Evolutionary conservation across 2,888 invertebrate species (phyloP).

Genomic region (Amitus sp.): DNA sequence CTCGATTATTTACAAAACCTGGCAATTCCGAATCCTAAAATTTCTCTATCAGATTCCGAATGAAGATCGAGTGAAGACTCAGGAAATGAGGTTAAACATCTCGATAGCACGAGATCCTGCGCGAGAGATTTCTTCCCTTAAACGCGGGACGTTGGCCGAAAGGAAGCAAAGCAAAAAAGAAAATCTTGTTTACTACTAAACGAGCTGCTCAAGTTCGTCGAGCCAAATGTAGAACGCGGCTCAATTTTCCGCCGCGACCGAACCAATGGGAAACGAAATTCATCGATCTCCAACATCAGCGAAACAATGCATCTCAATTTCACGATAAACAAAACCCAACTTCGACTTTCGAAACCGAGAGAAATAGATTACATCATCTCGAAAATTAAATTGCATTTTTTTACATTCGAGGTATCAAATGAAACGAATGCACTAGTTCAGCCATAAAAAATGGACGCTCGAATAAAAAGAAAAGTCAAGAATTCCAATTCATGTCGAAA

Average conservation of each 20-base stretch:
- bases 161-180: not conserved
- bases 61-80: not conserved
- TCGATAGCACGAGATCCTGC: not conserved
- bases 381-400: too few relatives aligned
- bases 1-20: too few relatives aligned
- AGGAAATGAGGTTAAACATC: not conserved
- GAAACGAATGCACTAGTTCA: too few relatives aligned
- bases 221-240: not conserved
- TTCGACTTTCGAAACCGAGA: too few relatives aligned
- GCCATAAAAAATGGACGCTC: too few relatives aligned
- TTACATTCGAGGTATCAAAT: too few relatives aligned
- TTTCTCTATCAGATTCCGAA: not conserved
- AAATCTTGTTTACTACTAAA: conserved; percentile 1
- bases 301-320: conserved; percentile 1
- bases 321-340: not conserved
- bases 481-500: too few relatives aligned
- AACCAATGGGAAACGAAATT: not conserved
- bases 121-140: not conserved
- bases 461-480: too few relatives aligned
- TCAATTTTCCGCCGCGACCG: not conserved
- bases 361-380: too few relatives aligned
- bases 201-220: not conserved
- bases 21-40: not conserved
- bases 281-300: not conserved
- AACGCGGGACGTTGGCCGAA: not conserved